phyloP scores from a whole-genome alignment of 2,888 invertebrate genomes.

The Acleris holmiana region DNA sequence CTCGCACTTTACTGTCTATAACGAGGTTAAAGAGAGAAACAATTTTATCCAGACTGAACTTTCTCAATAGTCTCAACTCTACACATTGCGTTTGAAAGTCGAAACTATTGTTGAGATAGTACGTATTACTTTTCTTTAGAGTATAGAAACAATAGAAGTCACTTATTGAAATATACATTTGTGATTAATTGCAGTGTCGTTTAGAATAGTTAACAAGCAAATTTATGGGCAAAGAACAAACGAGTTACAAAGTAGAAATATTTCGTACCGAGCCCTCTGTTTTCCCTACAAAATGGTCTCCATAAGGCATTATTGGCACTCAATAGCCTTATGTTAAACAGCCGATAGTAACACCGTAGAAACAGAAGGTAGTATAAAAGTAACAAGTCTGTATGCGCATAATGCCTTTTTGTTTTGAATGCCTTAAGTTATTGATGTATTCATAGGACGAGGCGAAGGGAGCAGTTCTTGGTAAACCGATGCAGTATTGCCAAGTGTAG shows the following conservation, averaged over 20 bases:
- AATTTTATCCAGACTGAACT: not conserved
- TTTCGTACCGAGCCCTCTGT: too few relatives aligned
- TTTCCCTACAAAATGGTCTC: too few relatives aligned
- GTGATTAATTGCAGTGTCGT: conserved; percentile 15
- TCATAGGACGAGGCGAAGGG: conserved; percentile 45
- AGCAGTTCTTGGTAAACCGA: conserved; percentile 42
- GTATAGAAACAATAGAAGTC: not conserved
- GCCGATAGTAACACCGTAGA: too few relatives aligned
- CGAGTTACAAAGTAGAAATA: conserved; percentile 43
- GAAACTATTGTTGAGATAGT: not conserved
- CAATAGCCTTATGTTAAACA: too few relatives aligned
- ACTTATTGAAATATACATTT: not conserved
- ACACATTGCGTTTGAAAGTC: not conserved
- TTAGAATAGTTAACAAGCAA: conserved; percentile 39
- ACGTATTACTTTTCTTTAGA: not conserved
- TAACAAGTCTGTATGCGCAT: too few relatives aligned
- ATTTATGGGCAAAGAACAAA: conserved; percentile 43
- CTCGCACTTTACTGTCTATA: not conserved
- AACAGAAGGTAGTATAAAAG: too few relatives aligned
- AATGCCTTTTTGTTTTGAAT: too few relatives aligned
- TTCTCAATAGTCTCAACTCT: not conserved
- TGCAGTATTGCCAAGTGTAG: conserved; percentile 22
- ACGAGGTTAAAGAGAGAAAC: not conserved
- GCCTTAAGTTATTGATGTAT: conserved; percentile 51
- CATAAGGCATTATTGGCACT: too few relatives aligned